Evolutionary conservation across 2,888 invertebrate genomes (phyloP), one percentile per base, ranked within the genome.

Genomic region (Drosophila fungiperda): DNA sequence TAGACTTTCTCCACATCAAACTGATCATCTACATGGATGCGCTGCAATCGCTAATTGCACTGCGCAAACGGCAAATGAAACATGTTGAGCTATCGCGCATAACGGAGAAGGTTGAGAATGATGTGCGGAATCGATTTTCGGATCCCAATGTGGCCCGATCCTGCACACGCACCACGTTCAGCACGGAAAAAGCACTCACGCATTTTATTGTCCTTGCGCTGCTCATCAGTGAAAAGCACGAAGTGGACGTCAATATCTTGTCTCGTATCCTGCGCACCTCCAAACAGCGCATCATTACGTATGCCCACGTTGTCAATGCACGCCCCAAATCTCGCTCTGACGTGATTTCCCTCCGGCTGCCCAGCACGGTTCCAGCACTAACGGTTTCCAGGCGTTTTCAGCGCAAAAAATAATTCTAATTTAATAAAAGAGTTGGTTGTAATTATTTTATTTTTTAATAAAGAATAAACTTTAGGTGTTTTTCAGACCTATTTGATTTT

Each of bases 21-120:
- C 55, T 91, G 1, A 91, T 92, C 5, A 87, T 93, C 17, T 93
- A 92, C 57, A 91, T 93, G 91, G 93, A 93, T 68, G 91, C 82
- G 1, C 72, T 93, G 33, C 78, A 89, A 17, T 84, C 87, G 33
- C 79, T 93, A 7, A 80, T 93, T 3, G 87, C 86, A 15, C 58
- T 90, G 4, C 89, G 82, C 7, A 72, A 68, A n/a, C 88, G 82
- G 0, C 82, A 68, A 36, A 68, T 93, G 54, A 86, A 82, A 17
- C 57, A 50, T 4, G 60, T 78, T 0, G 90, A 91, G 38, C 63
- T 93, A 0, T 93, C 93, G 0, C 68, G 85, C 29, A 92, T 93
- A 9, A 90, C 93, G 0, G 93, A 93, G 55, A 92, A 93, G 55
- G 86, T 93, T 0, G 93, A 93, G 63, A 92, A 88, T 38, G 91